These are phyloP conservation scores for Phthorimaea operculella DNA, from an alignment of 1,140 invertebrate species.

Conservation along the genomic window DNA sequence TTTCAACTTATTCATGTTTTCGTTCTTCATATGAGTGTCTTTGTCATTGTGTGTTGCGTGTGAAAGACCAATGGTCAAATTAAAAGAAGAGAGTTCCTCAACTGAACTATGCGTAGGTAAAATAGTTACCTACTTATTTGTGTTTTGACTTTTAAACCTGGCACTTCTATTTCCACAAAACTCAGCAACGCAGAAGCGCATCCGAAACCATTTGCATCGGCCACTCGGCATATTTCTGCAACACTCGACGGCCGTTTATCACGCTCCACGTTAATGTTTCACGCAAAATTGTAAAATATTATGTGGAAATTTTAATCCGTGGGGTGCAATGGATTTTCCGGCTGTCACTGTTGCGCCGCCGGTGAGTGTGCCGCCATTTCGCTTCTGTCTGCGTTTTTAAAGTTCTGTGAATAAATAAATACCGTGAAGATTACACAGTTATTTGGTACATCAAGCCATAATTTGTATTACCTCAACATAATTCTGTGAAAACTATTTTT, in stretches of 20 bases:
- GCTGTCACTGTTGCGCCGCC: neutral
- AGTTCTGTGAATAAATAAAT: neutral
- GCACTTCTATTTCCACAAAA: conserved; percentile 9
- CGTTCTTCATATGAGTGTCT: too few species aligned
- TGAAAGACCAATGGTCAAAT: too few species aligned
- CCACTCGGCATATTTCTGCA: conserved; percentile 39
- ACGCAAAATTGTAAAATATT: conserved; percentile 31
- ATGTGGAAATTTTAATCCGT: conserved; percentile 22
- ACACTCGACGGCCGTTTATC: conserved; percentile 28
- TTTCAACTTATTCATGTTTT: too few species aligned
- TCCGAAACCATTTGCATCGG: conserved; percentile 35
- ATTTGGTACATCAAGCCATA: too few species aligned
- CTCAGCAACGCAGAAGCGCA: conserved; percentile 19
- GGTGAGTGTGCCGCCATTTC: neutral
- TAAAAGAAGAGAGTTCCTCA: too few species aligned
- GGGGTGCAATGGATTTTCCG: conserved; percentile 7
- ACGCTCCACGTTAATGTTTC: conserved; percentile 23
- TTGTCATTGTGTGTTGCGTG: too few species aligned
- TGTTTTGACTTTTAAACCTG: too few species aligned
- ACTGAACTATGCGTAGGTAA: too few species aligned
- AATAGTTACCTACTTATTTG: too few species aligned
- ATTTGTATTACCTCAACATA: too few species aligned
- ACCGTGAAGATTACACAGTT: too few species aligned
- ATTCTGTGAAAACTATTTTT: too few species aligned
- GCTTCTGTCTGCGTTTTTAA: neutral